These are phyloP conservation scores for Schizothorax lantsangensis DNA, from an alignment of 2,797 vertebrate genomes.

Conservation along the genomic window DNA sequence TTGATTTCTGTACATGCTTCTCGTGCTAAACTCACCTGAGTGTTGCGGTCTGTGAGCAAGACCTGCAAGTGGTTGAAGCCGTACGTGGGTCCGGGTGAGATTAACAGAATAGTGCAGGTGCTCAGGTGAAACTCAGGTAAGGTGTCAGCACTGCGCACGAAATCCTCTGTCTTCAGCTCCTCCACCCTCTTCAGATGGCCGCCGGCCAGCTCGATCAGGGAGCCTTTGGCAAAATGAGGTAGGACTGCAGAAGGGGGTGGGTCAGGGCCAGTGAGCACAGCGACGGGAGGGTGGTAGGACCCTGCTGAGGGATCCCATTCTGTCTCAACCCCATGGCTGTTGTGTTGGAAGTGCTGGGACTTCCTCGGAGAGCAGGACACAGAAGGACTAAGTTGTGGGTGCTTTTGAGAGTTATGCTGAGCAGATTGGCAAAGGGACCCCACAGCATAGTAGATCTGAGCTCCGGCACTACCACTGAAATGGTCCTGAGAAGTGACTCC, in stretches of 20 bases:
- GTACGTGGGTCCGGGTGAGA: constrained; percentile 73
- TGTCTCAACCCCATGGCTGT: constrained; percentile 72
- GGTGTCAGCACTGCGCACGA: constrained; percentile 79
- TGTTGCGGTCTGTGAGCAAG: constrained; percentile 82
- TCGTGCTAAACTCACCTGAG: constrained; percentile 76
- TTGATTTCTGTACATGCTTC: neutral
- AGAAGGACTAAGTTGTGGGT: constrained; percentile 74
- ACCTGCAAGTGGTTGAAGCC: constrained; percentile 84
- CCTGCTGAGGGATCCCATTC: constrained; percentile 59
- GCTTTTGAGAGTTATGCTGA: constrained; percentile 67
- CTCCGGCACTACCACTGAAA: constrained; percentile 66
- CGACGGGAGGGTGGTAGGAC: constrained; percentile 39
- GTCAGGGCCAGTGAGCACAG: constrained; percentile 50
- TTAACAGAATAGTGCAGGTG: constrained; percentile 80
- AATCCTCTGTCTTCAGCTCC: constrained; percentile 82
- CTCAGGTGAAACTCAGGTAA: constrained; percentile 84
- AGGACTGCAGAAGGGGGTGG: constrained; percentile 75
- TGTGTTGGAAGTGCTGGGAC: constrained; percentile 73
- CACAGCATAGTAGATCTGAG: constrained; percentile 81
- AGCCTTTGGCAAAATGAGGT: constrained; percentile 87
- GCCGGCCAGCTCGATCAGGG: constrained; percentile 81
- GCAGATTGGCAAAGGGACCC: constrained; percentile 70
- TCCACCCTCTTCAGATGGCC: constrained; percentile 81
- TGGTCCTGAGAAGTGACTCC: constrained; percentile 68
- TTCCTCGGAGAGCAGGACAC: constrained; percentile 73